Base-by-base conservation (phyloP, 2,888 invertebrate species). In the Plemyria rubiginata region DNA sequence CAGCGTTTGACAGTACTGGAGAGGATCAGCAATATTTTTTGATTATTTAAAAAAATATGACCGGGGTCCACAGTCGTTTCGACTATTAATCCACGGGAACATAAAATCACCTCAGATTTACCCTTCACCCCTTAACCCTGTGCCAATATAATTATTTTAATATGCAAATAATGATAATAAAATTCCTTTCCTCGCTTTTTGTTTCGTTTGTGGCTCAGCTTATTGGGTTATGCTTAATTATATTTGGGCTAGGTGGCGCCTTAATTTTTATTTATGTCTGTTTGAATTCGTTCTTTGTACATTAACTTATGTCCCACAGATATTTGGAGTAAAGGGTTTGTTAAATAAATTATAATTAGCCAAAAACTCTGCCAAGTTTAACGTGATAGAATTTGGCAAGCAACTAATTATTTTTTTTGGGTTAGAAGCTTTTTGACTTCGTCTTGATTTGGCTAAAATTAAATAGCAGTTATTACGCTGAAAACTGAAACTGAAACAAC, bases 121-220 rank as follows among this genome's bases (percentile, higher is more conserved):
- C 52, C 60, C 56, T 38, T 53, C 32, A 46, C 80, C 80, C 78
- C 81, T 81, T 80, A 82, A 65, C 74, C 75, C 72, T 65, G 64
- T 60, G 61, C 50, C 76, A 86, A 88, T 85, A 88, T 90, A 90
- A 91, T 92, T 88, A 92, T 92, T 92, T 90, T 90, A 88, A 90
- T 91, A 92, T 92, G 92, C 88, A 89, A 92, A 92, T 92, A 92
- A 91, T 88, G 84, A 88, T 92, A 92, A 92, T 92, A 90, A 92
- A 90, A 92, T 92, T 87, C 85, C 84, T 85, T 82, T 79, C 79
- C 67, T 79, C 78, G 73, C 75, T 80, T 86, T 89, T 88, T 88
- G 88, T 88, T 88, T 87, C 84, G 85, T 84, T 84, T 81, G 83
- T 75, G 81, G 77, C 80, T 68, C 74, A 75, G 85, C 79, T 90